A percentile compares a stretch with the other conserved stretches of the same genome.
phyloP scores from a whole-genome alignment of 2,113 vertebrate genomes.

The Cynocephalus volans region DNA sequence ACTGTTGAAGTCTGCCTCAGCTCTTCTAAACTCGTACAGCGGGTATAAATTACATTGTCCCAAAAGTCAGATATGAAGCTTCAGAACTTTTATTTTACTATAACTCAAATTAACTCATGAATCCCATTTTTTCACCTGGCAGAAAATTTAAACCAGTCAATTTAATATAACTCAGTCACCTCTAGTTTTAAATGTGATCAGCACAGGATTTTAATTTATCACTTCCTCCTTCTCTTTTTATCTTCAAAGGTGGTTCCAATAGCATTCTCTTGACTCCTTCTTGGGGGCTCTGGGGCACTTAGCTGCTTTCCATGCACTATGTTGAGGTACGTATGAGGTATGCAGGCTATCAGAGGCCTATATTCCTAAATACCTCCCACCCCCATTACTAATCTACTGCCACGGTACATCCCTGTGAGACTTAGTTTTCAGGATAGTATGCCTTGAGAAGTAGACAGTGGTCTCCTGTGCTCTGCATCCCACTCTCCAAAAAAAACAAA shows the following conservation, averaged over 20 bases:
- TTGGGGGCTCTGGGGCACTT: neutral
- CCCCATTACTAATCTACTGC: neutral
- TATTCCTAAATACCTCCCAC: neutral
- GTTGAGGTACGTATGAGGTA: neutral
- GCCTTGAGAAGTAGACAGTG: neutral
- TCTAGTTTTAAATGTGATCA: slow-evolving; percentile 5
- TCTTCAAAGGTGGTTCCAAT: neutral
- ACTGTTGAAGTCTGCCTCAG: neutral
- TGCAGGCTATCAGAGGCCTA: neutral
- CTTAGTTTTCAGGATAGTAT: neutral
- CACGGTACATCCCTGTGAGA: neutral
- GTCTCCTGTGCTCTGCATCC: neutral
- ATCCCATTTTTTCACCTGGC: neutral
- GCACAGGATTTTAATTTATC: neutral
- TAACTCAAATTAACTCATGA: slow-evolving; percentile 40
- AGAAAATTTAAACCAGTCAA: neutral
- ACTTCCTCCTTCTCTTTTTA: neutral
- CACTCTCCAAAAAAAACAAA: neutral
- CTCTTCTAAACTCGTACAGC: neutral
- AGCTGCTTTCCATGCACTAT: neutral
- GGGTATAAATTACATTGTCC: neutral
- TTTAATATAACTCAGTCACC: neutral
- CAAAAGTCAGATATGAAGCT: slow-evolving; percentile 12
- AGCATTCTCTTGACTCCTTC: neutral
- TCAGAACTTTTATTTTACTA: neutral